These are phyloP conservation scores for Sarotherodon lohbergeri DNA, from an alignment of 2,113 vertebrate species.

Conservation along the genomic window DNA sequence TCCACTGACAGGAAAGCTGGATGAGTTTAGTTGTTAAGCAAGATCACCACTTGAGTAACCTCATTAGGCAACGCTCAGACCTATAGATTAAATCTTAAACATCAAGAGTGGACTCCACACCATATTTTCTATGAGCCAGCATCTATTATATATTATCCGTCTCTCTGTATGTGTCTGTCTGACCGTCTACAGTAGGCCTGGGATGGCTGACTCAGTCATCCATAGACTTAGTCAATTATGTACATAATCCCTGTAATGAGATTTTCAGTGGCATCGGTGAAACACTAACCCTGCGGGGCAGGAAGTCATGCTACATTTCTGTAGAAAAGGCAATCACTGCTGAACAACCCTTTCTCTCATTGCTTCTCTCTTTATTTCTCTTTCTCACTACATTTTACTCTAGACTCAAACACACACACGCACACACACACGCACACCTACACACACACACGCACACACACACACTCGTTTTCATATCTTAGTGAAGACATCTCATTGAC, in stretches of 20 bases:
- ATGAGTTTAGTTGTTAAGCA: not conserved
- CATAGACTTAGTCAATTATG: constrained; percentile 72
- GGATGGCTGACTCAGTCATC: constrained; percentile 62
- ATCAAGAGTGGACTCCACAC: not conserved
- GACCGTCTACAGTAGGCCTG: not conserved
- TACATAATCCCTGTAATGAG: constrained; percentile 77
- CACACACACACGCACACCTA: not conserved
- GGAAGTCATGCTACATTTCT: constrained; percentile 33
- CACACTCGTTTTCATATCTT: not conserved
- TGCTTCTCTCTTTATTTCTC: not conserved
- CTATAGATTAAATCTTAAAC: not conserved
- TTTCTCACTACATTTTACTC: not conserved
- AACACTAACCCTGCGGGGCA: constrained; percentile 69
- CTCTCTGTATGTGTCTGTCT: not conserved
- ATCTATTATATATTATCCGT: not conserved
- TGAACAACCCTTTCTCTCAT: constrained; percentile 23
- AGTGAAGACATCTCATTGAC: not conserved
- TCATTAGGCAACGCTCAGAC: not conserved
- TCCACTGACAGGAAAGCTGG: not conserved
- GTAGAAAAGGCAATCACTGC: constrained; percentile 60
- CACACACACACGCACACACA: not conserved
- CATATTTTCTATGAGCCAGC: not conserved
- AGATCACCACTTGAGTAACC: not conserved
- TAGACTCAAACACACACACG: not conserved
- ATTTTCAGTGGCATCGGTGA: constrained; percentile 69